phyloP scores from a whole-genome alignment of 2,797 vertebrate species.

The Pempheris klunzingeri region DNA sequence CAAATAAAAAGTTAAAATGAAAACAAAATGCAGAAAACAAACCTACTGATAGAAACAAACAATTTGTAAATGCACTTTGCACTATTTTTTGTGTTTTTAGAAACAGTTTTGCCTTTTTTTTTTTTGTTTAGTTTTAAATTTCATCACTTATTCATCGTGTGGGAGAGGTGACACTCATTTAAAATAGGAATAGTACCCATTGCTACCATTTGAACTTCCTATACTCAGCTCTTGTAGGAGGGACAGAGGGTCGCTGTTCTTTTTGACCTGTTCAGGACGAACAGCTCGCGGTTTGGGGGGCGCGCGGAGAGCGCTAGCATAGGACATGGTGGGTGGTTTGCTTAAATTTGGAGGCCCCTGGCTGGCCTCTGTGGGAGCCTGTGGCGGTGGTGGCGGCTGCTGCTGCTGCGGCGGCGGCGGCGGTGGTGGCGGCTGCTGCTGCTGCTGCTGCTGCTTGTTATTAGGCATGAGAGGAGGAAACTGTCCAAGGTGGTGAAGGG shows the following conservation, averaged over 20 bases:
- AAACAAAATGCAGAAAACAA: constrained; percentile 80
- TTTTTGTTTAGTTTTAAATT: constrained; percentile 62
- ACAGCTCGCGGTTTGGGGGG: constrained; percentile 94
- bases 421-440: constrained; percentile 53
- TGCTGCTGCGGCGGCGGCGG: constrained; percentile 28
- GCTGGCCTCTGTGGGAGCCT: constrained; percentile 90
- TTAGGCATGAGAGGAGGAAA: constrained; percentile 97
- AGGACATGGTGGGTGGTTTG: constrained; percentile 97
- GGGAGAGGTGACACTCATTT: constrained; percentile 88
- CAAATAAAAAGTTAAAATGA: constrained; percentile 85
- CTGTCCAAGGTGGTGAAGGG: constrained; percentile 97
- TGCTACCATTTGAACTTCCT: constrained; percentile 98
- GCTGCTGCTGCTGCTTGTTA: constrained; percentile 83
- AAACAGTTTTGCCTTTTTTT: constrained; percentile 76
- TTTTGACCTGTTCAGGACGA: constrained; percentile 96
- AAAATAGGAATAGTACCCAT: constrained; percentile 99
- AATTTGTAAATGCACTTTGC: constrained; percentile 82
- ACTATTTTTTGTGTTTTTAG: constrained; percentile 67
- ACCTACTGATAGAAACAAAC: constrained; percentile 85
- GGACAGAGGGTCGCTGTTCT: constrained; percentile 97
- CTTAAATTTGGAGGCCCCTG: constrained; percentile 83
- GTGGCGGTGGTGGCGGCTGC: constrained; percentile 67
- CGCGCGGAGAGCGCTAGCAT: constrained; percentile 96
- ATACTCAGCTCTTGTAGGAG: constrained; percentile 99
- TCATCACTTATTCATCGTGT: constrained; percentile 49